Evolutionary conservation across 1,140 invertebrate genomes (phyloP).

Genomic region (Drosophila hydei): DNA sequence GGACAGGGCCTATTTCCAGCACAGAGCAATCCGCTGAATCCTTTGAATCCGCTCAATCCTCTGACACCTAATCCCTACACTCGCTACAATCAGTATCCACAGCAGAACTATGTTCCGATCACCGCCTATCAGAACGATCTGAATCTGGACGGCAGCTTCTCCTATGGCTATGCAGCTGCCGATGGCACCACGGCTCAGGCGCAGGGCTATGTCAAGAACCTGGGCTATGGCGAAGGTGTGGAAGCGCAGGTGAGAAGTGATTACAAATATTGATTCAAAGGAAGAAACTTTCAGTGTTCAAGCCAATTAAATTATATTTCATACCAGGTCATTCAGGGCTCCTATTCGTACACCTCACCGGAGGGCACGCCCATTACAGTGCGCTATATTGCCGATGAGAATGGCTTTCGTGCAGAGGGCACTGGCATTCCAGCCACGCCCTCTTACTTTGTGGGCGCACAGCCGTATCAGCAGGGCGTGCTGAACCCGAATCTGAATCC

Average conservation of each 20-base stretch:
- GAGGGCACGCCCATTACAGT: slow-evolving; percentile 85
- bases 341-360: slow-evolving; percentile 86
- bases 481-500: slow-evolving; percentile 79
- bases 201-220: slow-evolving; percentile 86
- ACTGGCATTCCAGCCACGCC: slow-evolving; percentile 87
- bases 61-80: slow-evolving; percentile 54
- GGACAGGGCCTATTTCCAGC: slow-evolving; percentile 65
- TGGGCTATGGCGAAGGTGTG: slow-evolving; percentile 84
- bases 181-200: slow-evolving; percentile 87
- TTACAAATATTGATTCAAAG: background rate
- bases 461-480: slow-evolving; percentile 81
- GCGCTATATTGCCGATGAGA: slow-evolving; percentile 86
- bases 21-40: slow-evolving; percentile 56
- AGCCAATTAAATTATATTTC: too few species aligned
- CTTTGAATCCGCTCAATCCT: slow-evolving; percentile 52
- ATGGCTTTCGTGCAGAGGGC: slow-evolving; percentile 85
- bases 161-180: slow-evolving; percentile 85
- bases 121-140: slow-evolving; percentile 87
- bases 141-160: slow-evolving; percentile 86
- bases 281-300: too few species aligned
- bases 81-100: slow-evolving; percentile 61
- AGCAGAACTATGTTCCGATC: slow-evolving; percentile 84
- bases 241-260: slow-evolving; percentile 81
- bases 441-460: slow-evolving; percentile 85
- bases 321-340: slow-evolving; percentile 84